Conservation (phyloP, 1,140 invertebrate genomes). For the Microvelia longipes region DNA sequence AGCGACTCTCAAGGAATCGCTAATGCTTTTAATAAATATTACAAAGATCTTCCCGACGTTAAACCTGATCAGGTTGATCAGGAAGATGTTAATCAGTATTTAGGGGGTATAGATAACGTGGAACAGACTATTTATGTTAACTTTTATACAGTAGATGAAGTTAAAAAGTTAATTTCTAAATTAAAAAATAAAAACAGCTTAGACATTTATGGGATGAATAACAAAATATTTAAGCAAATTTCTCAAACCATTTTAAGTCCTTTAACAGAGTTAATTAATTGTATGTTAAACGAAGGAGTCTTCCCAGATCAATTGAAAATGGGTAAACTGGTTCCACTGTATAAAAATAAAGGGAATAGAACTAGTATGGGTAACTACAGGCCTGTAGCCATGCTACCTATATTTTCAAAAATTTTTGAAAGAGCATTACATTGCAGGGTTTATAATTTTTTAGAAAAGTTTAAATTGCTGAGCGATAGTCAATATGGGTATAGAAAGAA, state of each 20-base stretch:
- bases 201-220: neutral
- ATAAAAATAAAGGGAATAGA: neutral
- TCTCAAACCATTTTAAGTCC: neutral
- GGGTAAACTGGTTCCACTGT: neutral
- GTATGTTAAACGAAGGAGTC: neutral
- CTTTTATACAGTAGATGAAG: neutral
- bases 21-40: neutral
- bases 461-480: neutral
- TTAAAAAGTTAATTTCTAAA: neutral
- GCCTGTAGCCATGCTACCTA: neutral
- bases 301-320: neutral
- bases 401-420: neutral
- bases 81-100: neutral
- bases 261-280: neutral
- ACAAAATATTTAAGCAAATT: neutral
- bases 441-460: neutral
- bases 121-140: neutral
- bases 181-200: neutral
- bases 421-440: neutral
- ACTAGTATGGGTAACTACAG: neutral
- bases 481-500: neutral
- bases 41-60: neutral
- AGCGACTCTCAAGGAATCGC: neutral
- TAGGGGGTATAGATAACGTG: neutral
- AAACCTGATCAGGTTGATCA: neutral